These are phyloP conservation scores for Mya arenaria DNA, from an alignment of 1,140 invertebrate genomes.

Conservation along the genomic window DNA sequence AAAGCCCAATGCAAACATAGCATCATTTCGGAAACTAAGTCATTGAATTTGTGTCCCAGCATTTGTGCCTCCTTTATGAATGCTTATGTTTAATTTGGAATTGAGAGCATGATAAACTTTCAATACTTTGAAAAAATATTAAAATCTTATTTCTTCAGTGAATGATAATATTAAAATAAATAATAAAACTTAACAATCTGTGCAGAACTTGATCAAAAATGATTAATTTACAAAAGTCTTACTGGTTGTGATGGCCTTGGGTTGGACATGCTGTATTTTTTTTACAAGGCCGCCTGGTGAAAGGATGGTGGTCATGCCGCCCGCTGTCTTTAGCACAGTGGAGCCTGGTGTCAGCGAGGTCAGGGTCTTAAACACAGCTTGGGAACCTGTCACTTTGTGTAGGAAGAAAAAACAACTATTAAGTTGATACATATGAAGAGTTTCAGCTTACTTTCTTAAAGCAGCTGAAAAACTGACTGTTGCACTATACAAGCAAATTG, in stretches of 20 bases:
- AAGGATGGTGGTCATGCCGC: constrained; percentile 59
- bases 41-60: too few species aligned
- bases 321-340: constrained; percentile 59
- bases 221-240: not conserved
- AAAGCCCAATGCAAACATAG: too few species aligned
- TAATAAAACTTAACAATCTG: too few species aligned
- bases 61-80: too few species aligned
- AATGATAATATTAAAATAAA: too few species aligned
- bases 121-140: too few species aligned
- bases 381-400: constrained; percentile 43
- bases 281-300: constrained; percentile 69
- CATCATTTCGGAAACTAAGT: too few species aligned
- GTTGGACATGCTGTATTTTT: constrained; percentile 69
- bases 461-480: not conserved
- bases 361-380: constrained; percentile 67
- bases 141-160: too few species aligned
- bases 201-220: not conserved
- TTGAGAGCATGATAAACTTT: too few species aligned
- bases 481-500: not conserved
- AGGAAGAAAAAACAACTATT: not conserved
- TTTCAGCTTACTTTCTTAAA: too few species aligned
- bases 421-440: not conserved
- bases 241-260: constrained; percentile 62
- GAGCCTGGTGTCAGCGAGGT: constrained; percentile 41
- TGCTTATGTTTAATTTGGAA: too few species aligned